Evolutionary conservation across 2,797 vertebrate species (phyloP).

Genomic region (Dicrostonyx torquatus): DNA sequence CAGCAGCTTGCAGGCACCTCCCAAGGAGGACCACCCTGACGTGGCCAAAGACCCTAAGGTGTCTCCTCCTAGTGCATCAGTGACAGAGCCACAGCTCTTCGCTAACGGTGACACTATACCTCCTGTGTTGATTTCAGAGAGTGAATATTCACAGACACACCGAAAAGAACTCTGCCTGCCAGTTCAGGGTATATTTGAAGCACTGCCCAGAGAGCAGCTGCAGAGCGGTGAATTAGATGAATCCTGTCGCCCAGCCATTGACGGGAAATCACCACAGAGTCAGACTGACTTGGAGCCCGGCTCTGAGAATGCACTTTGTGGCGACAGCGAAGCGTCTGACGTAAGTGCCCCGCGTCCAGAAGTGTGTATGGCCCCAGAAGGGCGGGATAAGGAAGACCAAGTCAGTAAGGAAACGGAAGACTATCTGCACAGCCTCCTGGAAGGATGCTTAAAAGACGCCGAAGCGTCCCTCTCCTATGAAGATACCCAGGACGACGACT

Average conservation of each 20-base stretch:
- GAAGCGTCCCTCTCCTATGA: constrained; percentile 81
- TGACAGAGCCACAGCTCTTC: constrained; percentile 80
- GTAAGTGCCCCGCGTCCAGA: neutral
- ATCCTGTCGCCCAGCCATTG: constrained; percentile 34
- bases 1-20: constrained; percentile 79
- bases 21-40: constrained; percentile 78
- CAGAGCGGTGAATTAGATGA: constrained; percentile 74
- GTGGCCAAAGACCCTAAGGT: constrained; percentile 75
- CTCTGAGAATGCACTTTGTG: constrained; percentile 54
- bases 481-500: constrained; percentile 83
- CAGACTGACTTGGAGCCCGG: constrained; percentile 62
- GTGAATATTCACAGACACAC: constrained; percentile 77
- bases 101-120: constrained; percentile 71
- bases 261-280: constrained; percentile 69
- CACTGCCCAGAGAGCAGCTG: constrained; percentile 60
- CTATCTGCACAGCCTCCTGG: constrained; percentile 85
- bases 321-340: constrained; percentile 62
- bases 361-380: constrained; percentile 76
- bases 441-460: constrained; percentile 83
- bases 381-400: constrained; percentile 70
- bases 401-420: constrained; percentile 84
- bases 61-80: constrained; percentile 65
- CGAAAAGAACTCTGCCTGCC: constrained; percentile 78
- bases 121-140: constrained; percentile 73
- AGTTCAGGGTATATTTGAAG: constrained; percentile 65